Evolutionary conservation across 53 echinoderm and acorn worm species (phyloP).

Genomic region (Echinometra lucunter): DNA sequence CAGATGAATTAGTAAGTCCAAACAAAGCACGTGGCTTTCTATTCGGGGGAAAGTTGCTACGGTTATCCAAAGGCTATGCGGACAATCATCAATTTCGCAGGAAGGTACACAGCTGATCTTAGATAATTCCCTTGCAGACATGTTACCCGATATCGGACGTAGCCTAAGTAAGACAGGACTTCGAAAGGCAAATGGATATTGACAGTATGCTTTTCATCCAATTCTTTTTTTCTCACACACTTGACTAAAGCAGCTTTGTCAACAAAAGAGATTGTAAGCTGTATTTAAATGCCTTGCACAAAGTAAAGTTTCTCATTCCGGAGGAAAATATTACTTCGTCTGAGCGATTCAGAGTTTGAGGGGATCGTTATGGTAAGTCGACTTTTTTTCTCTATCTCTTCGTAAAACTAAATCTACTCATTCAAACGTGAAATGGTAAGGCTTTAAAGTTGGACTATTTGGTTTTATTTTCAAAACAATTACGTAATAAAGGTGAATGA

Average conservation of each 20-base stretch:
- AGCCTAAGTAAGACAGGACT: neutral
- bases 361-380: neutral
- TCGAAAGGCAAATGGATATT: conserved; percentile 27
- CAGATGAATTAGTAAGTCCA: neutral
- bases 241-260: neutral
- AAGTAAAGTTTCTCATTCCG: neutral
- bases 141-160: conserved; percentile 18
- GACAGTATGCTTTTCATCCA: conserved; percentile 5
- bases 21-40: neutral
- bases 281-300: conserved; percentile 22
- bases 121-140: conserved; percentile 14
- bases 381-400: too few relatives aligned
- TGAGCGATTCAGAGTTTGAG: neutral
- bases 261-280: neutral
- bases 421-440: too few relatives aligned
- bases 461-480: too few relatives aligned
- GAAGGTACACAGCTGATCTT: conserved; percentile 39
- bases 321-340: neutral
- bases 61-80: conserved; percentile 4
- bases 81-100: neutral
- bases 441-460: too few relatives aligned
- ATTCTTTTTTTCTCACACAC: neutral
- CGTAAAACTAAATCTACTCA: too few relatives aligned
- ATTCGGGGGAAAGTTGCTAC: neutral
- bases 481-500: too few relatives aligned